Base-by-base conservation (phyloP, 2,888 invertebrate species). In the Thera britannica region DNA sequence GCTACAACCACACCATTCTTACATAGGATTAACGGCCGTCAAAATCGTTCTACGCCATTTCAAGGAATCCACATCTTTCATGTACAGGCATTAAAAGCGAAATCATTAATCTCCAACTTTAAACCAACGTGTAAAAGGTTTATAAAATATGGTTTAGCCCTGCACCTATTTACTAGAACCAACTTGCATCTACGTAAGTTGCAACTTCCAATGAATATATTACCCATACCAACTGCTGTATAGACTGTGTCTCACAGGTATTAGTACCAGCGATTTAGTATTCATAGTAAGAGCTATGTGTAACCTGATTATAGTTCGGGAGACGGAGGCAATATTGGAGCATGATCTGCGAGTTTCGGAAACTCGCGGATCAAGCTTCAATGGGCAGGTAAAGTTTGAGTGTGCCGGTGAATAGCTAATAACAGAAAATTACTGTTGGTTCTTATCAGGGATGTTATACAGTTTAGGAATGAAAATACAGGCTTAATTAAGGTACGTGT, bases 201-300 rank as follows among this genome's bases (percentile, higher is more conserved):
- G 85, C 85, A 77, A 80, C 83, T 83, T 83, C 84, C 88, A 89
- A 90, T 90, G 90, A 90, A 90, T 90, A 90, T 84, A 89, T 90
- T 89, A 89, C 62, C 67, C 69, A 76, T 81, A 83, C 82, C 83
- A 48, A 2, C 51, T 69, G 56, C 44, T 69, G 58, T 61, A 57
- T 67, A 70, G 86, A 80, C 70, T 60, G 58, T 69, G 65, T 49
- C 70, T 66, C 69, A 79, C 74, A 79, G 80, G 76, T 77, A 76
- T 78, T 75, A 76, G 73, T 68, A 56, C 66, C 63, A 38, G 59
- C 52, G 77, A 80, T 82, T 90, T 89, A 87, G 88, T 88, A 90
- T 89, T 89, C 90, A 88, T 75, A 79, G 71, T 79, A 76, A 70
- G 75, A 73, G 74, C 75, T 81, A 74, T 75, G 76, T 72, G 79